phyloP scores from a whole-genome alignment of 2,113 vertebrate genomes.

The Chloropsis cyanopogon region DNA sequence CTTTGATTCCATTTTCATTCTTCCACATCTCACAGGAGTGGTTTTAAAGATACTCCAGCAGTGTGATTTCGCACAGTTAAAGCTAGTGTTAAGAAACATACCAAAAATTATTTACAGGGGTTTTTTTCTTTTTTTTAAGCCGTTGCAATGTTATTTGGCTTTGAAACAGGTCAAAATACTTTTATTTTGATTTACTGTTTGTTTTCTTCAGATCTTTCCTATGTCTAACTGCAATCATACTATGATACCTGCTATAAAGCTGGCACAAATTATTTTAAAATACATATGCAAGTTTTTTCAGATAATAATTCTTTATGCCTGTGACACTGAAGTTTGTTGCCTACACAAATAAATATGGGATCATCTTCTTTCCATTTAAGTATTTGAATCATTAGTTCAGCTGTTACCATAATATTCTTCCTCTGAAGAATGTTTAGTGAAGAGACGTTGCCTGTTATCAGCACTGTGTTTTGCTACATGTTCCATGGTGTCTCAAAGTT shows the following conservation, averaged over 20 bases:
- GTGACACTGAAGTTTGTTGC: background rate
- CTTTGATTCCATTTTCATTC: background rate
- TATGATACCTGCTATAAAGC: background rate
- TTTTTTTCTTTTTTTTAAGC: background rate
- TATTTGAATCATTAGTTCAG: conserved; percentile 21
- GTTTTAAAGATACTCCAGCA: background rate
- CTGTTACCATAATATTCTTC: background rate
- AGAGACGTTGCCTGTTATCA: background rate
- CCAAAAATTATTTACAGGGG: background rate
- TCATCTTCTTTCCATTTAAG: conserved; percentile 4
- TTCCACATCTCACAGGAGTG: background rate
- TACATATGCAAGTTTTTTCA: background rate
- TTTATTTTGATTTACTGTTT: background rate
- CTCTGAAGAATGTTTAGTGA: background rate
- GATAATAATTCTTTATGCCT: background rate
- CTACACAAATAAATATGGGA: background rate
- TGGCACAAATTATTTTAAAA: background rate
- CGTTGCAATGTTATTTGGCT: background rate
- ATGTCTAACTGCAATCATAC: background rate
- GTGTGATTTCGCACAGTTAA: background rate
- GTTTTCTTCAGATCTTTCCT: background rate
- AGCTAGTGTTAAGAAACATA: background rate
- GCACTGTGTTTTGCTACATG: background rate
- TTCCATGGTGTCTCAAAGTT: conserved; percentile 25
- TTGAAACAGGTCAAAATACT: background rate